Percentiles rank a stretch among this genome's conserved stretches.
Conservation (phyloP, 2,113 vertebrate species). For the Eonycteris spelaea region DNA sequence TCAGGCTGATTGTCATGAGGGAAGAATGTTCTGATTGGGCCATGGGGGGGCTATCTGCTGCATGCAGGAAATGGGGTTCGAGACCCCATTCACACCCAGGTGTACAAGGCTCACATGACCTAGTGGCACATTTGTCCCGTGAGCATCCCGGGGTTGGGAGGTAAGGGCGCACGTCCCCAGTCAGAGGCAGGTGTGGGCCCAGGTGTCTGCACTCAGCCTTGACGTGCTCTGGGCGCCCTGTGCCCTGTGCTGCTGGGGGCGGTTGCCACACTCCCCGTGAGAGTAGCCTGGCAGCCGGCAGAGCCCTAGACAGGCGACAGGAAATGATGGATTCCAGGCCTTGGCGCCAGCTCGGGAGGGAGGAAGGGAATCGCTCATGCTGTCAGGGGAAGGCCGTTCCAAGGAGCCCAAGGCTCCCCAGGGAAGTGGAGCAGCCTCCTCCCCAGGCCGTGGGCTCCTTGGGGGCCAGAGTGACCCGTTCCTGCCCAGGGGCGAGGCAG, state of each 20-base stretch:
- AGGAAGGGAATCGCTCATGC: not conserved
- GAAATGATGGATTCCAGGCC: slow-evolving; percentile 34
- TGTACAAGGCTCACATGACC: rapidly evolving
- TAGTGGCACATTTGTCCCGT: not conserved
- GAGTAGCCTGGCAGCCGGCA: not conserved
- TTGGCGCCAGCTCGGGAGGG: not conserved
- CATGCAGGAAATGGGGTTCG: rapidly evolving
- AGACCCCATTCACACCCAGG: not conserved
- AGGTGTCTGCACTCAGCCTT: not conserved
- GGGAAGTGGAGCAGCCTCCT: not conserved
- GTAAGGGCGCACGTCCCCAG: not conserved
- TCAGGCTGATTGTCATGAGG: not conserved
- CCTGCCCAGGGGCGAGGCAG: rapidly evolving
- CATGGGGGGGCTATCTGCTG: rapidly evolving
- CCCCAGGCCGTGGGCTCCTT: not conserved
- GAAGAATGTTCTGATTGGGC: not conserved
- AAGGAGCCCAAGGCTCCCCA: not conserved
- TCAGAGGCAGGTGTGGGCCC: not conserved
- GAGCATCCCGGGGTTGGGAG: not conserved
- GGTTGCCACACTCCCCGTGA: rapidly evolving
- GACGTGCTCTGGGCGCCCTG: rapidly evolving
- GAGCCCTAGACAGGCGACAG: not conserved
- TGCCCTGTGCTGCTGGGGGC: not conserved
- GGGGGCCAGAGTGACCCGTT: rapidly evolving
- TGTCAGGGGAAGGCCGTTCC: slow-evolving; percentile 25